A percentile compares a stretch with the other conserved stretches of the same genome.
Evolutionary conservation across 2,797 vertebrate species (phyloP).

Genomic region (Pipistrellus pipistrellus): DNA sequence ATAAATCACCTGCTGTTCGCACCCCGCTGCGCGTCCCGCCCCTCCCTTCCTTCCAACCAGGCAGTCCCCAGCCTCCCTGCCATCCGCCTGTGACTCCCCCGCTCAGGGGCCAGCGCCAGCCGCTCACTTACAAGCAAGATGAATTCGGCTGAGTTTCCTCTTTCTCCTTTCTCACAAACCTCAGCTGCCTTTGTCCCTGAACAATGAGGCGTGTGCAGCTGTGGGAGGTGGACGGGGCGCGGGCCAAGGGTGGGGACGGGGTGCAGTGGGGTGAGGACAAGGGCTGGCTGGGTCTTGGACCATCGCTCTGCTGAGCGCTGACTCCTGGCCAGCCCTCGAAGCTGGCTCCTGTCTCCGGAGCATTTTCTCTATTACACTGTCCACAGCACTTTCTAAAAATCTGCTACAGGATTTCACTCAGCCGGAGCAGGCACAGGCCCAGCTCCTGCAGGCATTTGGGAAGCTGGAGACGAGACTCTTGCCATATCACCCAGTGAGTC

Average conservation of each 20-base stretch:
- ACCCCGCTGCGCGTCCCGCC: conserved; percentile 83
- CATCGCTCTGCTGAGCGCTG: background rate
- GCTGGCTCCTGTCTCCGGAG: conserved; percentile 29
- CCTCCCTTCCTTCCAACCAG: conserved; percentile 63
- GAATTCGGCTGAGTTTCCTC: conserved; percentile 35
- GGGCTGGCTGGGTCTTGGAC: background rate
- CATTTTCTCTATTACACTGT: background rate
- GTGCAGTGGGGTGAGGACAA: background rate
- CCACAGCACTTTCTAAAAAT: background rate
- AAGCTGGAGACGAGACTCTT: background rate
- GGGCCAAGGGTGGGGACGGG: background rate
- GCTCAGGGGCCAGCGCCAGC: conserved; percentile 37
- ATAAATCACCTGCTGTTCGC: conserved; percentile 87
- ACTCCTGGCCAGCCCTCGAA: conserved; percentile 12
- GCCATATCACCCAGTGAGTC: background rate
- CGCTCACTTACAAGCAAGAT: conserved; percentile 65
- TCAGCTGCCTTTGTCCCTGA: conserved; percentile 70
- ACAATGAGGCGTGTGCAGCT: conserved; percentile 37
- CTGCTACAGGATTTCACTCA: background rate
- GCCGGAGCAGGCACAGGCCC: background rate
- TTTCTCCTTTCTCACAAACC: conserved; percentile 57
- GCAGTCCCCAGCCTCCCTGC: conserved; percentile 46
- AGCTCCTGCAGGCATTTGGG: background rate
- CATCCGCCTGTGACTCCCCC: background rate
- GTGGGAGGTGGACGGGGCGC: background rate